phyloP scores from a whole-genome alignment of 2,797 vertebrate genomes.

The Sebastiscus tertius region DNA sequence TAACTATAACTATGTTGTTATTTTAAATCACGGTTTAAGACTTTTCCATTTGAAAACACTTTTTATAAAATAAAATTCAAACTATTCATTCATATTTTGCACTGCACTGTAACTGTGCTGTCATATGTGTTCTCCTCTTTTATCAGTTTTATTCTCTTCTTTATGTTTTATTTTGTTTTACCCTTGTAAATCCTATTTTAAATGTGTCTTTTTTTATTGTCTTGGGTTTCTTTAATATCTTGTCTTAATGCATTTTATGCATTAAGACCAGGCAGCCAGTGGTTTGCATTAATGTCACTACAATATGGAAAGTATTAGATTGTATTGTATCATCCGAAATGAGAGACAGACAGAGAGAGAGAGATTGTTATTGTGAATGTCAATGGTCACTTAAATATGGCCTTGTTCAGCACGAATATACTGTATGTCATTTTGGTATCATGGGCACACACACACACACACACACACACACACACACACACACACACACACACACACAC shows the following conservation, averaged over 20 bases:
- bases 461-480: neutral
- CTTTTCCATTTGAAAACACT: neutral
- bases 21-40: neutral
- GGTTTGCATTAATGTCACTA: neutral
- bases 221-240: neutral
- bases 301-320: neutral
- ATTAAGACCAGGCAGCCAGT: neutral
- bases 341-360: neutral
- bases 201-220: neutral
- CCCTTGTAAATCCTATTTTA: neutral
- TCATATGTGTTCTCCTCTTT: neutral
- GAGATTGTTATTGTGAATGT: neutral
- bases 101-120: neutral
- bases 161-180: neutral
- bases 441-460: neutral
- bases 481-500: neutral
- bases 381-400: neutral
- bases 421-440: neutral
- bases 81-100: neutral
- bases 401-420: neutral
- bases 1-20: neutral
- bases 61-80: neutral
- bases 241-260: neutral
- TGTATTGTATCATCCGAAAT: neutral
- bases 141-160: neutral